These are phyloP conservation scores for Rhorus exstirpatorius DNA, from an alignment of 2,888 invertebrate genomes.

Conservation along the genomic window DNA sequence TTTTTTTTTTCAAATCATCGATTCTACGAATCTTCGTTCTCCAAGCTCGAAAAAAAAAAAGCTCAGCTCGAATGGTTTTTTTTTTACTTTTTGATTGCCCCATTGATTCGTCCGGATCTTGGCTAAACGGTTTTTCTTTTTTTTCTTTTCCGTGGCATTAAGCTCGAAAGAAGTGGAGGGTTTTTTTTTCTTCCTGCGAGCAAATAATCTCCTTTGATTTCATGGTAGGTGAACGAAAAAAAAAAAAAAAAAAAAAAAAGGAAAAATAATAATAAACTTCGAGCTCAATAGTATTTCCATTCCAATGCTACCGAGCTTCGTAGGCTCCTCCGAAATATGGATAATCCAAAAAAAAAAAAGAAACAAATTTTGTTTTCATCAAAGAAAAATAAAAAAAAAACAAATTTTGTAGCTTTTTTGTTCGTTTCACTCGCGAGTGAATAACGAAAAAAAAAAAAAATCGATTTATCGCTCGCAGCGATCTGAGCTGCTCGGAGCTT, in stretches of 20 bases:
- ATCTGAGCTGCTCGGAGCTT: constrained; percentile 38
- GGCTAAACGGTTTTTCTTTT: constrained; percentile 8
- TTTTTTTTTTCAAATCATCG: constrained; percentile 11
- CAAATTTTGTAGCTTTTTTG: not conserved
- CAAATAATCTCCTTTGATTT: constrained; percentile 12
- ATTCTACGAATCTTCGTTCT: constrained; percentile 14
- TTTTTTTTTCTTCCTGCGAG: not conserved
- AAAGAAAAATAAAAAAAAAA: not conserved
- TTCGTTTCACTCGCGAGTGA: constrained; percentile 12
- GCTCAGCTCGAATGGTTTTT: not conserved
- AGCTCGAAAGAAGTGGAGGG: not conserved
- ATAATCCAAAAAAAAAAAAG: not conserved
- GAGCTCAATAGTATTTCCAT: constrained; percentile 57
- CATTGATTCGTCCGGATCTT: constrained; percentile 17
- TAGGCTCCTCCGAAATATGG: constrained; percentile 15
- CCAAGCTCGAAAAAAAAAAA: not conserved
- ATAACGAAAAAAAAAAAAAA: not conserved
- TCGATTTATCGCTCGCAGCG: not conserved
- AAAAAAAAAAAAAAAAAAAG: constrained; percentile 13
- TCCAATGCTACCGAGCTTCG: constrained; percentile 52
- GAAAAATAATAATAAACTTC: constrained; percentile 1
- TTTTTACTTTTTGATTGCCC: constrained; percentile 23
- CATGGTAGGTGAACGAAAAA: not conserved
- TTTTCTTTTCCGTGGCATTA: constrained; percentile 43
- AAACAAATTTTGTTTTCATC: not conserved